These are phyloP conservation scores for Malacosoma neustria DNA, from an alignment of 2,888 invertebrate genomes.

Conservation along the genomic window DNA sequence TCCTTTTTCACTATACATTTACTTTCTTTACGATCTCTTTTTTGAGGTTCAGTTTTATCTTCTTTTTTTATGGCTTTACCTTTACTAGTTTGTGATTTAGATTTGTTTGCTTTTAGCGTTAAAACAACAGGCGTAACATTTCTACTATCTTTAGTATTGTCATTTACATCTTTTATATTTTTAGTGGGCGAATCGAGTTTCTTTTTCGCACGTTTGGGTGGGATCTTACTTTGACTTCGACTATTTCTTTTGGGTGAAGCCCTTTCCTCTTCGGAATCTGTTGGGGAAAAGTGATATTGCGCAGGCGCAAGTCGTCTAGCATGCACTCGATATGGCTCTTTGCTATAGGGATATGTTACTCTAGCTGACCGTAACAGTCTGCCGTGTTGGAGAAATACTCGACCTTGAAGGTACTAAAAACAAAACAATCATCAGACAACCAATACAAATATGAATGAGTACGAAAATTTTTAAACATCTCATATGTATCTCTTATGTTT, in stretches of 20 bases:
- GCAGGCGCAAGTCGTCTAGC: slow-evolving; percentile 46
- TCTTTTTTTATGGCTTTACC: slow-evolving; percentile 32
- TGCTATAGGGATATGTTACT: slow-evolving; percentile 68
- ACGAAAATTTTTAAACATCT: background rate
- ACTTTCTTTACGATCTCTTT: slow-evolving; percentile 33
- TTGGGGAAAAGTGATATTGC: slow-evolving; percentile 39
- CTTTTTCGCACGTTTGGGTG: slow-evolving; percentile 48
- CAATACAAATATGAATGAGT: too few relatives aligned
- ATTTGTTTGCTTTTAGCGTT: slow-evolving; percentile 35
- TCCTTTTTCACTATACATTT: slow-evolving; percentile 24
- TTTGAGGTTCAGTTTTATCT: slow-evolving; percentile 14
- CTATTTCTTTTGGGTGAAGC: slow-evolving; percentile 42
- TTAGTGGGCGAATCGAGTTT: slow-evolving; percentile 59
- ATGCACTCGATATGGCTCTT: slow-evolving; percentile 60
- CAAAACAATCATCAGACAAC: slow-evolving; percentile 9
- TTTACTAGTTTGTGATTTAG: slow-evolving; percentile 27
- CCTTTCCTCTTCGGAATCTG: slow-evolving; percentile 51
- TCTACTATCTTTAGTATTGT: slow-evolving; percentile 56
- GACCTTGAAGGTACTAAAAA: slow-evolving; percentile 84
- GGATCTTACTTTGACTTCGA: slow-evolving; percentile 33
- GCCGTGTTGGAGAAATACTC: slow-evolving; percentile 82
- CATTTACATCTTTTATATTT: slow-evolving; percentile 53
- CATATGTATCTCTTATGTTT: too few relatives aligned
- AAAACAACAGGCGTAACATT: slow-evolving; percentile 12
- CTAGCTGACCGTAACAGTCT: slow-evolving; percentile 80